Evolutionary conservation across 2,113 vertebrate genomes (phyloP).

Genomic region (Pipa parva): DNA sequence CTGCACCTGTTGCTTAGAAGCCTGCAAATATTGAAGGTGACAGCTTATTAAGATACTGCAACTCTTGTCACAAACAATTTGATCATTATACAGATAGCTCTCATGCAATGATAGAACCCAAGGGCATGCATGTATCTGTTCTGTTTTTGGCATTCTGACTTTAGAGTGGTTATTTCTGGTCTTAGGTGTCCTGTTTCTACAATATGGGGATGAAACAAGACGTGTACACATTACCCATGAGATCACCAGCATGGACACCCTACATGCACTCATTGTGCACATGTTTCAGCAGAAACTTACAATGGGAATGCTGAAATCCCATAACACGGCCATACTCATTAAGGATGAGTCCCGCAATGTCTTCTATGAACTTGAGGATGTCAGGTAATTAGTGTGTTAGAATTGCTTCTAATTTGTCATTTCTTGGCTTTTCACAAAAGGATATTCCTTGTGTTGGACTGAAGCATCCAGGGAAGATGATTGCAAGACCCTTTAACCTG

Average conservation of each 20-base stretch:
- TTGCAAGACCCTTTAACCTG: too few species aligned
- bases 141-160: background rate
- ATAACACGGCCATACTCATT: conserved; percentile 97
- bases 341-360: conserved; percentile 95
- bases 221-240: conserved; percentile 97
- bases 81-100: too few species aligned
- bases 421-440: too few species aligned
- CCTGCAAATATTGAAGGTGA: too few species aligned
- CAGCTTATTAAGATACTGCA: too few species aligned
- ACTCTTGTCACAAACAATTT: too few species aligned
- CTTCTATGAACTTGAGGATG: conserved; percentile 97
- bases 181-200: conserved; percentile 91
- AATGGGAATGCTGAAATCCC: conserved; percentile 94
- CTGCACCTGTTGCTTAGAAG: too few species aligned
- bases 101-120: too few species aligned
- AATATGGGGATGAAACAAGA: conserved; percentile 93
- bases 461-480: too few species aligned
- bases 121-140: too few species aligned
- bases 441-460: too few species aligned
- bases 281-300: conserved; percentile 99
- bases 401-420: too few species aligned
- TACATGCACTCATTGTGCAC: conserved; percentile 95
- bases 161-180: conserved; percentile 21
- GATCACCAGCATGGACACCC: conserved; percentile 95
- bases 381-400: conserved; percentile 60